These are phyloP conservation scores for Xylota sylvarum DNA, from an alignment of 2,888 invertebrate species.

Conservation along the genomic window DNA sequence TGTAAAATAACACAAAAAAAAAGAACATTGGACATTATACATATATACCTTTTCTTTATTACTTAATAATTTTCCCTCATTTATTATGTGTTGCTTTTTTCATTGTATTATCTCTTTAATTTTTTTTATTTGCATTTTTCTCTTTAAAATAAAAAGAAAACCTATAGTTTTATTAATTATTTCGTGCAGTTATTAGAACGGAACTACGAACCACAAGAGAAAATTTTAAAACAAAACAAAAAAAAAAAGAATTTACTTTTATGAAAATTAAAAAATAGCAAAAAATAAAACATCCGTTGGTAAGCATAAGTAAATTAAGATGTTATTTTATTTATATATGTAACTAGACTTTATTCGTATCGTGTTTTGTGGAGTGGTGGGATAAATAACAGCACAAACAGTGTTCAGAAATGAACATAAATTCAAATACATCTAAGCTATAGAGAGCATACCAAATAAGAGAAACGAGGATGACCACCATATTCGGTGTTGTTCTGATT, in stretches of 20 bases:
- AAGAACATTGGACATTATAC: conserved; percentile 38
- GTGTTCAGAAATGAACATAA: too few species aligned
- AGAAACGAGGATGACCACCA: too few species aligned
- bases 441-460: too few species aligned
- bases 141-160: neutral
- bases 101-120: neutral
- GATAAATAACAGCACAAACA: too few species aligned
- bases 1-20: conserved; percentile 45
- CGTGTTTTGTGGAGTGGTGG: too few species aligned
- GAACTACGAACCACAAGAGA: conserved; percentile 26
- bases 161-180: neutral
- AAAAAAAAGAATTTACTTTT: too few species aligned
- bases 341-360: neutral
- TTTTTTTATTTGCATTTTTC: neutral
- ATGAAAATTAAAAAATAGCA: neutral
- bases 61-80: conserved; percentile 13
- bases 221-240: neutral
- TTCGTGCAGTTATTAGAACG: conserved; percentile 7
- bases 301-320: neutral
- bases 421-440: too few species aligned
- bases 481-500: too few species aligned
- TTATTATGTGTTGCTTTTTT: conserved; percentile 4
- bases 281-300: neutral
- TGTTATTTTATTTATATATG: neutral
- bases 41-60: conserved; percentile 11